Evolutionary conservation across 2,113 vertebrate species (phyloP).

Genomic region (Pitta sordida): DNA sequence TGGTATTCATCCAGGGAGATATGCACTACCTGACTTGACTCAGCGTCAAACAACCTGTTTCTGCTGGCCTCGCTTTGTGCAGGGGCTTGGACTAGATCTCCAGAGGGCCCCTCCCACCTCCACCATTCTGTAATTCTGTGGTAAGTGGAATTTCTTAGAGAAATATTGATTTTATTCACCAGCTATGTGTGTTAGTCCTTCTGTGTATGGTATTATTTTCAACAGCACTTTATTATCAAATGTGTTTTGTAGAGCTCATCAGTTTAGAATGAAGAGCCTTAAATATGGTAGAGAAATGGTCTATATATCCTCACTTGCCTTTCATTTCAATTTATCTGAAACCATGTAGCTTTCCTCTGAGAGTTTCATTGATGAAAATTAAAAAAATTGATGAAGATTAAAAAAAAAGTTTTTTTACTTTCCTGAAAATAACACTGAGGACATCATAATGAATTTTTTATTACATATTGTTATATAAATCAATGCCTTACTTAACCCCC

Average conservation of each 20-base stretch:
- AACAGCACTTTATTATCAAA: neutral
- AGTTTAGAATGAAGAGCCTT: neutral
- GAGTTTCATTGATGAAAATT: neutral
- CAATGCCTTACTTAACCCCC: neutral
- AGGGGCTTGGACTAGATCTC: neutral
- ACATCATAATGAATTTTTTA: neutral
- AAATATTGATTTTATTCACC: neutral
- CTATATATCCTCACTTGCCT: neutral
- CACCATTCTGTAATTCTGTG: neutral
- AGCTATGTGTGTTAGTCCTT: neutral
- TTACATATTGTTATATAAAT: neutral
- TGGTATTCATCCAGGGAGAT: neutral
- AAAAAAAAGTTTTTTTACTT: neutral
- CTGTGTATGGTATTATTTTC: neutral
- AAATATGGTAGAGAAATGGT: neutral
- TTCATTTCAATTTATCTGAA: neutral
- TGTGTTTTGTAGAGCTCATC: neutral
- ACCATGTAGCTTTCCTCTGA: neutral
- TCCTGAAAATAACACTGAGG: neutral
- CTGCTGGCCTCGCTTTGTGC: neutral
- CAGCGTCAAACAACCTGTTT: rapidly evolving
- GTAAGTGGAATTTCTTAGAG: neutral
- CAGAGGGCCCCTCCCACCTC: neutral
- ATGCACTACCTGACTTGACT: rapidly evolving
- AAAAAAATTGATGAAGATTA: too few species aligned